These are phyloP conservation scores for Nycteola revayana DNA, from an alignment of 2,888 invertebrate species.

Conservation along the genomic window DNA sequence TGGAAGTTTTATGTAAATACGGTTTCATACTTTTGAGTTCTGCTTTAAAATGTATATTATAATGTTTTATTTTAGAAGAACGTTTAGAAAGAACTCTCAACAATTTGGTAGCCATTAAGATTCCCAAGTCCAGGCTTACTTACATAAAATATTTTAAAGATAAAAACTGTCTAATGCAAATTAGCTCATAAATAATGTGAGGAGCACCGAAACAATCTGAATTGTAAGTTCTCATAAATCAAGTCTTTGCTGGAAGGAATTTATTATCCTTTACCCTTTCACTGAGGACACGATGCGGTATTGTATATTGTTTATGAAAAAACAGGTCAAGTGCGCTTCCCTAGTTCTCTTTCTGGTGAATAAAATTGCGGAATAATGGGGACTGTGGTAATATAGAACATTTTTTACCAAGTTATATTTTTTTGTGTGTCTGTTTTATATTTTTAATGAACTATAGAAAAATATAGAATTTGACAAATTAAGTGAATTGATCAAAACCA, in stretches of 20 bases:
- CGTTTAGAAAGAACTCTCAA: too few species aligned
- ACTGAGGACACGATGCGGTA: slow-evolving; percentile 36
- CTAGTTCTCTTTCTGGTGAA: slow-evolving; percentile 17
- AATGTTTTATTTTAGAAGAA: too few species aligned
- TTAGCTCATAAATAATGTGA: slow-evolving; percentile 36
- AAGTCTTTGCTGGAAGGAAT: slow-evolving; percentile 44
- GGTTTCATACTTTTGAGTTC: too few species aligned
- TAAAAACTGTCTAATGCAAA: slow-evolving; percentile 33
- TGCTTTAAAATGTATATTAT: too few species aligned
- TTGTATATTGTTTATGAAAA: slow-evolving; percentile 33
- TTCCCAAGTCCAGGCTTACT: slow-evolving; percentile 8
- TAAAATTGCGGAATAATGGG: slow-evolving; percentile 23
- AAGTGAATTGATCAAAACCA: too few species aligned
- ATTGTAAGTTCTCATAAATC: slow-evolving; percentile 46
- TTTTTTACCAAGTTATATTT: too few species aligned
- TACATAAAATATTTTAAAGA: slow-evolving; percentile 15
- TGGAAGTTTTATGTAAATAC: too few species aligned
- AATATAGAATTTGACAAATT: too few species aligned
- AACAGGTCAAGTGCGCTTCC: slow-evolving; percentile 31
- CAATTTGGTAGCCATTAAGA: slow-evolving; percentile 19
- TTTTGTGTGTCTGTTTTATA: too few species aligned
- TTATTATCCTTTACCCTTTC: slow-evolving; percentile 48
- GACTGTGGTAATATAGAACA: slow-evolving; percentile 9
- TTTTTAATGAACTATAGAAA: too few species aligned
- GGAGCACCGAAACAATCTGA: slow-evolving; percentile 30